Conservation (phyloP, 2,113 vertebrate species). For the Indri indri region DNA sequence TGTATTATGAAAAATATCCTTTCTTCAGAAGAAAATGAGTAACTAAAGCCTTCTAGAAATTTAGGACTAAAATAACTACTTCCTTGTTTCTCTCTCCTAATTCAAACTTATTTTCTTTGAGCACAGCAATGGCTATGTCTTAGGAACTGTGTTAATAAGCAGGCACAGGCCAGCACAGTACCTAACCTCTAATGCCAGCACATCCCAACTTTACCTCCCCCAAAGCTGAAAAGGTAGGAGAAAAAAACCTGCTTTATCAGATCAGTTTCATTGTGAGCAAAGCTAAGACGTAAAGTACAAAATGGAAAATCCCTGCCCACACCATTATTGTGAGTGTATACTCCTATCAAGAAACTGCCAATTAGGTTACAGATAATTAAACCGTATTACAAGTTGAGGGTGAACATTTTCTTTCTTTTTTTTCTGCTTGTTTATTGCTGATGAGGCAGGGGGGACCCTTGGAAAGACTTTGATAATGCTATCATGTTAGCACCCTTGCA, state of each 20-base stretch:
- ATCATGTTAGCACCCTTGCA: not conserved
- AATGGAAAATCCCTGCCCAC: not conserved
- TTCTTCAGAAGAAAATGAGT: not conserved
- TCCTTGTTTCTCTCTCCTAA: not conserved
- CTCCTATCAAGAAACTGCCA: not conserved
- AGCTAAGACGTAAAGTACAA: not conserved
- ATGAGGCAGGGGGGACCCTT: not conserved
- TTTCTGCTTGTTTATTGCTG: not conserved
- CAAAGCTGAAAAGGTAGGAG: not conserved
- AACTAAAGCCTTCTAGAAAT: not conserved
- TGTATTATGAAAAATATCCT: not conserved
- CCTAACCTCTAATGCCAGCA: too few relatives aligned
- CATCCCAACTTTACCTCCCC: not conserved
- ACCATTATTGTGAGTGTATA: not conserved
- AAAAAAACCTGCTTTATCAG: not conserved
- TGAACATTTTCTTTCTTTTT: not conserved
- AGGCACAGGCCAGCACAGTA: accelerated
- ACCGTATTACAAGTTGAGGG: not conserved
- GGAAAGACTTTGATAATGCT: not conserved
- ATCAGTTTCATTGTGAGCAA: not conserved
- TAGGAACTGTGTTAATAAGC: not conserved
- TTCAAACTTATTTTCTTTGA: not conserved
- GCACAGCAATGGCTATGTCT: not conserved
- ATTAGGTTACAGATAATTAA: not conserved
- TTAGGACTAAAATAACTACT: not conserved